Conservation (phyloP, 2,888 invertebrate species). For the Leistus spinibarbis region DNA sequence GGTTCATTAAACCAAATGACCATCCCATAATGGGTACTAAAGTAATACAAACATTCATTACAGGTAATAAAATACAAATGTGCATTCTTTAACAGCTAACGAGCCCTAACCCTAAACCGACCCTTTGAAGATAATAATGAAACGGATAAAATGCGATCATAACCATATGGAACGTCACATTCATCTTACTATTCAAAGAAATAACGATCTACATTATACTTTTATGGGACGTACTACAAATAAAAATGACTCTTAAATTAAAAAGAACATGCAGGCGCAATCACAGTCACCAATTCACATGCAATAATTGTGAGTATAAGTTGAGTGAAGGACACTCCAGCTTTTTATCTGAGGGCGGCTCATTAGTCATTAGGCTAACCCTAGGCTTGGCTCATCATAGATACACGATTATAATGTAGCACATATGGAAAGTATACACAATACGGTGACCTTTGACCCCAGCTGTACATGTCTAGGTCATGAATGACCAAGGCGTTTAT, state of each 20-base stretch:
- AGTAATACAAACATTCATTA: not conserved
- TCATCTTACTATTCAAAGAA: not conserved
- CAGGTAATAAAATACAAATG: not conserved
- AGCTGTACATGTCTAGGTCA: conserved; percentile 29
- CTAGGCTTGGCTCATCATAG: too few relatives aligned
- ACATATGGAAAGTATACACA: conserved; percentile 5
- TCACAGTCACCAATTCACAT: not conserved
- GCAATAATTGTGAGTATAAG: too few relatives aligned
- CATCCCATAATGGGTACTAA: not conserved
- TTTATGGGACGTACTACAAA: not conserved
- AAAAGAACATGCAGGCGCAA: not conserved
- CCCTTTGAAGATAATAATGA: not conserved
- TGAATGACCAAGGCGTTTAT: conserved; percentile 37
- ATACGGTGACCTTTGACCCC: conserved; percentile 30
- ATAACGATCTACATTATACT: not conserved
- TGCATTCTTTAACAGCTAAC: not conserved
- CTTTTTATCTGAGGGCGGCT: too few relatives aligned
- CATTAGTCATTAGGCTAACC: too few relatives aligned
- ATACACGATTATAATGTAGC: too few relatives aligned
- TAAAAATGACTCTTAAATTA: conserved; percentile 1
- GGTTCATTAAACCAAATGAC: not conserved
- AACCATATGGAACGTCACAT: not conserved
- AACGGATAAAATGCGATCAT: not conserved
- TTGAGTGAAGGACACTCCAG: too few relatives aligned
- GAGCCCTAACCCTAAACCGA: not conserved